A percentile compares a stretch with the other conserved stretches of the same genome.
phyloP scores from a whole-genome alignment of 2,888 invertebrate species.

The Leucophora obtusa region DNA sequence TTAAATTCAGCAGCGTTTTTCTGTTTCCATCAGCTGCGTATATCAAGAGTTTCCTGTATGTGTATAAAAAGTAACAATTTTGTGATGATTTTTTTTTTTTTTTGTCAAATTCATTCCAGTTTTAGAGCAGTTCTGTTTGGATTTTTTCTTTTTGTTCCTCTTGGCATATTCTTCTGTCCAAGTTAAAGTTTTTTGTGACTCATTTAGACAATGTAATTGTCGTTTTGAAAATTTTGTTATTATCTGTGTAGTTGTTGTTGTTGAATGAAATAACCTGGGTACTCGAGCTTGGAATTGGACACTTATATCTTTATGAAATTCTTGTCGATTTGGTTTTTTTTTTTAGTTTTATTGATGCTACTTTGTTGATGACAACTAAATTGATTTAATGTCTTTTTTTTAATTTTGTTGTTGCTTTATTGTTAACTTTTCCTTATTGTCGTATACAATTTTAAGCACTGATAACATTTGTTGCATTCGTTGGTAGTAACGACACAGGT shows the following conservation, averaged over 20 bases:
- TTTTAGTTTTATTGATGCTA: slow-evolving; percentile 5
- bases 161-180: slow-evolving; percentile 10
- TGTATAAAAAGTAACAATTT: slow-evolving; percentile 1
- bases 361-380: slow-evolving; percentile 43
- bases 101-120: slow-evolving; percentile 14
- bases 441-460: slow-evolving; percentile 32
- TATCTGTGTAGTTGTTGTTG: not conserved
- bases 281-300: not conserved
- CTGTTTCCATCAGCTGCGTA: no score
- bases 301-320: slow-evolving; percentile 41
- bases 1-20: no score
- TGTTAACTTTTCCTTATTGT: not conserved
- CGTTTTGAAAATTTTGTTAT: not conserved
- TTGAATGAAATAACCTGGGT: not conserved
- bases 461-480: slow-evolving; percentile 48
- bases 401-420: not conserved
- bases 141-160: not conserved
- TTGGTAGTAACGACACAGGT: slow-evolving; percentile 30
- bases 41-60: no score
- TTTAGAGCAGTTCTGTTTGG: slow-evolving; percentile 12
- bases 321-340: slow-evolving; percentile 3
- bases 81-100: not conserved
- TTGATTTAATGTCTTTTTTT: slow-evolving; percentile 51
- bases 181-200: slow-evolving; percentile 15
- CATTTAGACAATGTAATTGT: slow-evolving; percentile 41